Base-by-base conservation (phyloP, 2,113 vertebrate species). In the Pao palembangensis region DNA sequence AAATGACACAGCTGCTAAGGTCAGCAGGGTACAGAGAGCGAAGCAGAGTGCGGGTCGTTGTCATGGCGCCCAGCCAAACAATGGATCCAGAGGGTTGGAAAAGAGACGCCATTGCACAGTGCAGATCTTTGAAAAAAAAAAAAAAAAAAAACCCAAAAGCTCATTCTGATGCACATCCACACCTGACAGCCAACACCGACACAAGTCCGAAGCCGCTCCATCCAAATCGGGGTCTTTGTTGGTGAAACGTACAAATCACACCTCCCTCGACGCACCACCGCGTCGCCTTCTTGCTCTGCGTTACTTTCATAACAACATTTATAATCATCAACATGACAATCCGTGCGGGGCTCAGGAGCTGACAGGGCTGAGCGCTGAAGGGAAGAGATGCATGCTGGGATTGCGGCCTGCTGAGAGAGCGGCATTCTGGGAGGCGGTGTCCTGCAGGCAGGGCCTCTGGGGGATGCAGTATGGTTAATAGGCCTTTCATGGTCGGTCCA, bases 401-500 rank as follows among this genome's bases (percentile, higher is more conserved):
- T 84, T 79, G 85, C 61, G 53, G 80, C 88, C 84, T 86, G 83
- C 88, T 88, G 88, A 73, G 89, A 88, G 80, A 87, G 85, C 64
- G 85, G 88, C 88, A 91, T 91, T 89, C 82, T 91, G 88, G 88
- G 88, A 89, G 87, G 87, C 81, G 65, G 81, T 86, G 83, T 86
- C 87, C 88, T 82, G 83, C 83, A 62, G 88, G 84, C 88, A 87
- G 90, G 90, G 91, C 87, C 91, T 92, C 91, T 92, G 91, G 90
- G 88, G 86, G 88, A 86, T 76, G 58, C 92, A 92, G 90, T 90
- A 92, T 81, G 91, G 92, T 93, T 93, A 91, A 90, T 93, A 90
- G 91, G 80, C 90, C 93, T 93, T 93, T 93, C 91, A 88, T 87
- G 90, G 87, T 90, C 84, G 54, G 66, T 82, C 92, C 88, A 93